A percentile compares a stretch with the other conserved stretches of the same genome.
phyloP scores from a whole-genome alignment of 2,113 vertebrate genomes.

The Sterna hirundo region DNA sequence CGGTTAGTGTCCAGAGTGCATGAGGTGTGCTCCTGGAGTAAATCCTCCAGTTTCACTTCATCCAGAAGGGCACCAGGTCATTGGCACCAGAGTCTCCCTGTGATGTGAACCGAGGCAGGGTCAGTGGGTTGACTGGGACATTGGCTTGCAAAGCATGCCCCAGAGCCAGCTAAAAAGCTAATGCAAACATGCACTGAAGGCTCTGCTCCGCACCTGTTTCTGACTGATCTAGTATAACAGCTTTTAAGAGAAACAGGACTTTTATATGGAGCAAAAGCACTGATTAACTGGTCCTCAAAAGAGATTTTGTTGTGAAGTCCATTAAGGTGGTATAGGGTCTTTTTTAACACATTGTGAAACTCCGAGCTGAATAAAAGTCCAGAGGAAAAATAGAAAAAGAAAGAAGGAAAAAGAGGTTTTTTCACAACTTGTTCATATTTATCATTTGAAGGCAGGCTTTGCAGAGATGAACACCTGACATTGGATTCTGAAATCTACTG shows the following conservation, averaged over 20 bases:
- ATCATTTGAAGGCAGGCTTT: background rate
- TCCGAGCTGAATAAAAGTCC: background rate
- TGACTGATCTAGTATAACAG: background rate
- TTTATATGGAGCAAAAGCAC: background rate
- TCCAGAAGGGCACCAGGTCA: background rate
- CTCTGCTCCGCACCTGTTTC: background rate
- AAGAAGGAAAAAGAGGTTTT: background rate
- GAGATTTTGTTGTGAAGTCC: background rate
- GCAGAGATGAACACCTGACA: background rate
- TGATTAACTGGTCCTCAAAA: background rate
- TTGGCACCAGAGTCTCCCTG: background rate
- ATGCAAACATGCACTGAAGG: background rate
- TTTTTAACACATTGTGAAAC: background rate
- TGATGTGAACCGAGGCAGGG: fast-evolving
- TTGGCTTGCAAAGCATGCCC: background rate
- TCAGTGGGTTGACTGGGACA: background rate
- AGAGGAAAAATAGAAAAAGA: background rate
- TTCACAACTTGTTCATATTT: background rate
- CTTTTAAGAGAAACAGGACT: background rate
- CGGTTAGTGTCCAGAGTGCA: background rate
- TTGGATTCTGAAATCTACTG: background rate
- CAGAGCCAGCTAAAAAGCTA: background rate
- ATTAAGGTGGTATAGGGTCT: background rate
- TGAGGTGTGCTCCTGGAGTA: background rate
- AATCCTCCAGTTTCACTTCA: background rate